A percentile compares a stretch with the other conserved stretches of the same genome.
These are phyloP conservation scores for Clistopyga incitator DNA, from an alignment of 2,888 invertebrate genomes.

Conservation along the genomic window DNA sequence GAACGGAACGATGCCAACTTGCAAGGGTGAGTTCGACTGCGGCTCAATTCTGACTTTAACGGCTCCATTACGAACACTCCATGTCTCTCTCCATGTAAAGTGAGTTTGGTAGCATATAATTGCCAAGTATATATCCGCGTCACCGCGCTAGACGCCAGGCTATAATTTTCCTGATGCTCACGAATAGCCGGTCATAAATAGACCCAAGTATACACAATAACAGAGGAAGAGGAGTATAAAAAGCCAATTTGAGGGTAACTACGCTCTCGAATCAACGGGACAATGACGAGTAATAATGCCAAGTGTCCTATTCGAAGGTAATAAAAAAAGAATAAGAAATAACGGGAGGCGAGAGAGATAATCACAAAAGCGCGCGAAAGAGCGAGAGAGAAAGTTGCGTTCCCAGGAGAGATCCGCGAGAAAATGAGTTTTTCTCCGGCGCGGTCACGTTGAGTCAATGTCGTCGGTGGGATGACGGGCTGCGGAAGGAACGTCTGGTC, in stretches of 20 bases:
- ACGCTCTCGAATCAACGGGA: conserved; percentile 22
- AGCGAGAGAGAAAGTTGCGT: conserved; percentile 2
- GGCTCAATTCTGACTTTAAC: conserved; percentile 44
- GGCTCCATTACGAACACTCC: conserved; percentile 46
- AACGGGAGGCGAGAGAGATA: conserved; percentile 1
- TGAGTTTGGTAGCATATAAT: neutral
- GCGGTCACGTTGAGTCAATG: conserved; percentile 57
- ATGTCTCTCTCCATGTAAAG: neutral
- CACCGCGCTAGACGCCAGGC: neutral
- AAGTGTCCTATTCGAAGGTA: conserved; percentile 33
- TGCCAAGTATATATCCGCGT: conserved; percentile 43
- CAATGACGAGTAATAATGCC: conserved; percentile 34
- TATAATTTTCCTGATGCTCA: conserved; percentile 26
- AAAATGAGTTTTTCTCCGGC: conserved; percentile 58
- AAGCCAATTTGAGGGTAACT: conserved; percentile 27
- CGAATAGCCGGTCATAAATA: conserved; percentile 36
- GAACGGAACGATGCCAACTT: conserved; percentile 91
- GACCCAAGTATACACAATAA: conserved; percentile 23
- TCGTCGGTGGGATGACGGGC: conserved; percentile 42
- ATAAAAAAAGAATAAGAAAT: conserved; percentile 25
- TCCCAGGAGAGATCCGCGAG: conserved; percentile 52
- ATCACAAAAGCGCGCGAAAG: neutral
- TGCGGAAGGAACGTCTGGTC: conserved; percentile 21
- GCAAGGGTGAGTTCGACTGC: conserved; percentile 86
- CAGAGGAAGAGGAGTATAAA: conserved; percentile 1